Evolutionary conservation across 1,140 invertebrate genomes (phyloP).

Genomic region (Atta texana): DNA sequence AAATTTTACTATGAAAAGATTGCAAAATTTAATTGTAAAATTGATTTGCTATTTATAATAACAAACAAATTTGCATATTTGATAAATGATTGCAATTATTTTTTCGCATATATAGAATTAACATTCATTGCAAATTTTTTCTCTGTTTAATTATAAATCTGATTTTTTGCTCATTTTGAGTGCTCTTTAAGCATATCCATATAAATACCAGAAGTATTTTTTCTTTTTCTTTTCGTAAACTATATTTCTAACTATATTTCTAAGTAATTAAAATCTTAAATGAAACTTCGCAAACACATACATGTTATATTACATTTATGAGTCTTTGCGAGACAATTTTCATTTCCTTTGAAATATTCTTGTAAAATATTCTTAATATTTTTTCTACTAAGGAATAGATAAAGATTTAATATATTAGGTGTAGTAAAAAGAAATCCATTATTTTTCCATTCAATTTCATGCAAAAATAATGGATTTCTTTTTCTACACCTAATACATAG

Average conservation of each 20-base stretch:
- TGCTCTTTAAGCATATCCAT: neutral
- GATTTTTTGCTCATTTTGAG: neutral
- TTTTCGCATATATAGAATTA: too few relatives aligned
- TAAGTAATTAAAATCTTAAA: conserved; percentile 3
- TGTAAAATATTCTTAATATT: conserved; percentile 8
- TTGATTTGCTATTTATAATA: too few relatives aligned
- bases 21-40: too few relatives aligned
- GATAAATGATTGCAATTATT: too few relatives aligned
- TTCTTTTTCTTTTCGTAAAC: neutral
- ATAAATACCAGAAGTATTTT: neutral
- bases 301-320: neutral
- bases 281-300: neutral
- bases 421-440: too few relatives aligned
- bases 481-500: neutral
- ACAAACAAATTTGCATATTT: too few relatives aligned
- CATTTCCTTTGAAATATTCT: neutral
- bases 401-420: neutral
- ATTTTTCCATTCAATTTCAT: too few relatives aligned
- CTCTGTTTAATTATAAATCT: neutral
- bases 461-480: too few relatives aligned
- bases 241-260: neutral
- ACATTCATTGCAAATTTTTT: too few relatives aligned
- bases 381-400: neutral
- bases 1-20: too few relatives aligned
- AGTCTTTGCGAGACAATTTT: neutral